phyloP scores from a whole-genome alignment of 2,888 invertebrate genomes.

The Nycteola revayana region DNA sequence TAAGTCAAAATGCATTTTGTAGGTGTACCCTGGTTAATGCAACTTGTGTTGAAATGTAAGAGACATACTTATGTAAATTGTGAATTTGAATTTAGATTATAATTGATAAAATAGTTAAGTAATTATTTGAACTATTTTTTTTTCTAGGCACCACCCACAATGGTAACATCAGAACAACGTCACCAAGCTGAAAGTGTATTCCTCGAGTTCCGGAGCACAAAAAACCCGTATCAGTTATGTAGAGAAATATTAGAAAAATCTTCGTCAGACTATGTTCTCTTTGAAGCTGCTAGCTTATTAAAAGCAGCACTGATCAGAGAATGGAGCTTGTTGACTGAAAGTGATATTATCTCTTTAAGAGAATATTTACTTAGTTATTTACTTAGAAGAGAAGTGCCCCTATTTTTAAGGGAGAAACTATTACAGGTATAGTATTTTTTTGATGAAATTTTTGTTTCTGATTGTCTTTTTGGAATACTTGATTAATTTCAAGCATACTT shows the following conservation, averaged over 20 bases:
- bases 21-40: too few relatives aligned
- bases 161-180: constrained; percentile 89
- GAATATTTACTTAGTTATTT: constrained; percentile 91
- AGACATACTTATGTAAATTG: too few relatives aligned
- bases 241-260: constrained; percentile 89
- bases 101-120: too few relatives aligned
- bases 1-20: too few relatives aligned
- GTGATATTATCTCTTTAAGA: constrained; percentile 86
- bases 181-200: constrained; percentile 92
- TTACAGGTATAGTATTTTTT: constrained; percentile 75
- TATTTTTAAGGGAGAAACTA: constrained; percentile 89
- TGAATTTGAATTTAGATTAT: too few relatives aligned
- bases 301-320: constrained; percentile 92
- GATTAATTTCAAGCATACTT: background rate
- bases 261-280: constrained; percentile 89
- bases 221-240: constrained; percentile 91
- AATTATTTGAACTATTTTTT: background rate
- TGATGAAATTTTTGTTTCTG: too few relatives aligned
- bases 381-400: constrained; percentile 85
- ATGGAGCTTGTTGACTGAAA: constrained; percentile 88
- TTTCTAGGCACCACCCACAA: constrained; percentile 88
- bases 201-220: constrained; percentile 90
- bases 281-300: constrained; percentile 92
- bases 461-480: too few relatives aligned
- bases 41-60: too few relatives aligned